Base-by-base conservation (phyloP, 2,888 invertebrate genomes). In the Nebria salina region DNA sequence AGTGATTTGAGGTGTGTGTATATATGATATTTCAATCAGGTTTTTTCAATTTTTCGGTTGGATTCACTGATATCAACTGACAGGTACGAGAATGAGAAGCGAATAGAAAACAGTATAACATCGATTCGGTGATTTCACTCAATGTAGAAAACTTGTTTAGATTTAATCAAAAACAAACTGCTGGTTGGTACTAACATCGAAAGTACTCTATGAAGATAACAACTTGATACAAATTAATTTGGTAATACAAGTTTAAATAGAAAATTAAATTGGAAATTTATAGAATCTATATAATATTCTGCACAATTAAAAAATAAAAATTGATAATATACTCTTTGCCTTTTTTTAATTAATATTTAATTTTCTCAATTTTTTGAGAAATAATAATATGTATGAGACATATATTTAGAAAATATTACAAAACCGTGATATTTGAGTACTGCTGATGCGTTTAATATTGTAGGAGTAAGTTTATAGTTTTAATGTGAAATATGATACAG, bases 41-140 rank as follows among this genome's bases (percentile, higher is more conserved):
- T 72, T 54, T 54, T 34, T 77, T 77, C 77, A 77, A 77, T 77
- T 72, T 77, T 77, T 77, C 77, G 77, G 77, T 77, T 64, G 72
- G 72, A 34, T 77, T 70, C 72, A 54, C 72, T 77, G 72, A 77
- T 77, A 72, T n/a, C 64, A 64, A 15, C 75, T 75, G 75, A 75
- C 75, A 75, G 54, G 34, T 54, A 11, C 34, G 77, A 77, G 72
- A 77, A 11, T 66, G 77, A 77, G 72, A 77, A 72, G 72, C 72
- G 72, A 72, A 77, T 77, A 77, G 77, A 75, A 75, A 70, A 25
- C 26, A 70, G 70, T 4, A 54, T 54, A 70, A 70, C 70, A 11
- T 70, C 11, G 11, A 25, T 66, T 20, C 66, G 66, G 15, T 15
- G 66, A 70, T 70, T 20, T 34, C n/a, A 54, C 11, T 54, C 54